Evolutionary conservation across 2,113 vertebrate species (phyloP), one percentile per base, ranked within the genome.

Genomic region (Willisornis vidua): DNA sequence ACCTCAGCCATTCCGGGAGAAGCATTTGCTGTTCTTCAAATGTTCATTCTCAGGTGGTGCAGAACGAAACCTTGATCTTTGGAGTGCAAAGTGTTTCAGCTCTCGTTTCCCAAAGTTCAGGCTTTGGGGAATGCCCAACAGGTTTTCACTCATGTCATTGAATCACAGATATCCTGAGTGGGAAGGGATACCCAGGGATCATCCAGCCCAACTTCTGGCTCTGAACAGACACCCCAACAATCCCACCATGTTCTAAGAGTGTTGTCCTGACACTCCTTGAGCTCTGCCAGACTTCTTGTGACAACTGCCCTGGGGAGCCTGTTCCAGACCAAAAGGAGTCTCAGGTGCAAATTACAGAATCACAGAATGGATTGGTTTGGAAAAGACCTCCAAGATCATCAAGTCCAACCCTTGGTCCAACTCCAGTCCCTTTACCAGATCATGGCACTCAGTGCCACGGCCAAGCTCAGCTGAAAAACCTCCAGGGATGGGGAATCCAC

Each of bases 11-110:
- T 72, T 89, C 4, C 8, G 93, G 63, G 61, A 17, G 1, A 82
- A 83, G 81, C 91, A 16, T 83, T 94, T 89, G 94, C 85, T 87
- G 58, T 78, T 39, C 54, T 43, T 91, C 66, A 62, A 62, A 75
- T 74, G 91, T 87, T 94, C 91, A 33, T 93, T 92, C 89, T 37
- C 68, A 67, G 89, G 76, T 92, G 77, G 3, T 0, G 1, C 0
- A 7, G 80, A 90, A 94, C 61, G 25, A 83, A 93, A 57, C 39
- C 58, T 82, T 6, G n/a, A 41, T 65, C 94, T 81, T 48, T 52
- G 68, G 87, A 89, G 94, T 92, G 33, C 74, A 41, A 74, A 95
- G 74, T 6, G 16, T 24, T 57, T 52, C 25, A 7, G 14, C 83
- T 48, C 11, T 4, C 35, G 2, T 29, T 35, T 39, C 67, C 29